Conservation (phyloP, 2,888 invertebrate genomes). For the Pinctada fucata region DNA sequence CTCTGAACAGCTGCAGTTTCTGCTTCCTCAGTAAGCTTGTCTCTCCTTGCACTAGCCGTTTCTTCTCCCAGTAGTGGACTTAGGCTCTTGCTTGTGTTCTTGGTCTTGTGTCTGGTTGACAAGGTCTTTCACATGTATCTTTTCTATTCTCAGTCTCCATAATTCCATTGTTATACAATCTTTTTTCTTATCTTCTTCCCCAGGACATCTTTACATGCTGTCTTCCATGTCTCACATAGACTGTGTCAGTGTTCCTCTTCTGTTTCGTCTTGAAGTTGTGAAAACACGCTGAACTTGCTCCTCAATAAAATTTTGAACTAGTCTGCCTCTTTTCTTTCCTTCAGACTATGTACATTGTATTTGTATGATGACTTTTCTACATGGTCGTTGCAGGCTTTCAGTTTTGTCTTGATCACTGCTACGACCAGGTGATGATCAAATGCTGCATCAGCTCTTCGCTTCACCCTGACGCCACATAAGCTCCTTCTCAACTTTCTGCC, state of each 20-base stretch:
- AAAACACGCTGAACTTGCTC: slow-evolving; percentile 15
- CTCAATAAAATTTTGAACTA: slow-evolving; percentile 11
- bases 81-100: slow-evolving; percentile 15
- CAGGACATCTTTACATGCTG: neutral
- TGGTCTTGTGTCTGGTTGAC: slow-evolving; percentile 24
- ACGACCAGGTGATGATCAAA: neutral
- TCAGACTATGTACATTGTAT: slow-evolving; percentile 6
- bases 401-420: neutral
- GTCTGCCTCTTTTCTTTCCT: neutral
- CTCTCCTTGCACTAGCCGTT: neutral
- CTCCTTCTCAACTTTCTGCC: neutral
- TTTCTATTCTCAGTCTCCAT: neutral
- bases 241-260: slow-evolving; percentile 9
- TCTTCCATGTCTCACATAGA: neutral
- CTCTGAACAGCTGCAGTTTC: slow-evolving; percentile 12
- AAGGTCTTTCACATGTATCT: slow-evolving; percentile 8
- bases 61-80: slow-evolving; percentile 21
- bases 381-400: neutral
- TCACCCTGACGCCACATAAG: neutral
- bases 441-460: neutral
- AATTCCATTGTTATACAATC: neutral
- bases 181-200: neutral
- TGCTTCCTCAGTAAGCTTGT: slow-evolving; percentile 11
- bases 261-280: slow-evolving; percentile 6
- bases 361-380: neutral